Evolutionary conservation across 2,113 vertebrate genomes (phyloP), one percentile per base, ranked within the genome.

Genomic region (Thinocorus orbignyianus): DNA sequence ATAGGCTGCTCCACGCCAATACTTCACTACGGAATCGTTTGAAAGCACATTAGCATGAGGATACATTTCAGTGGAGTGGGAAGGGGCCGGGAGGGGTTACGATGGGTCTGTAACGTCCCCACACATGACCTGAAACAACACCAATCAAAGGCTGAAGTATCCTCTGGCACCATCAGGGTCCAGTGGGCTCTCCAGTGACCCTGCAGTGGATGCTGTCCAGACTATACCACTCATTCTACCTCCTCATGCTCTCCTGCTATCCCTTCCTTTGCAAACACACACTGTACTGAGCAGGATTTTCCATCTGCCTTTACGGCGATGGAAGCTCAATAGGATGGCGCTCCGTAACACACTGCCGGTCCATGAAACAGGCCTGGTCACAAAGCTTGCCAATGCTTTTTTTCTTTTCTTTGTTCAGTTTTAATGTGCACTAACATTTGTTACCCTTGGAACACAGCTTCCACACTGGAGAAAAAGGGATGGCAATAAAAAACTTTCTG

Each of bases 321-420:
- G 54, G n/a, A 78, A 65, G 39, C 20, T 58, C 24, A 73, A 55
- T 74, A 49, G 66, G 39, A 17, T 0, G 1, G 25, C 0, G 2
- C n/a, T 54, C 23, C 0, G 0, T 58, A n/a, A 37, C 41, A 23
- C 23, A 30, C 8, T 7, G 0, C 44, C 2, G 3, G 9, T 33
- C 44, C 14, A 33, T 12, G 35, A 46, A 90, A 86, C 16, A 73
- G 12, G 3, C 23, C 19, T 62, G 24, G 23, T 78, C 46, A 55
- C 37, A 66, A 44, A 70, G n/a, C 26, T 46, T 70, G 35, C 7
- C 25, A 49, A n/a, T 2, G 8, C 2, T 37, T 84, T 28, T 41
- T 41, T 69, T 24, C 6, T 10, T 61, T 24, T 17, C 11, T 60
- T 25, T 26, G 28, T 28, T 74, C 22, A 35, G 35, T 26, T 35